These are phyloP conservation scores for Isotomurus palustris DNA, from an alignment of 2,888 invertebrate species.

Conservation along the genomic window DNA sequence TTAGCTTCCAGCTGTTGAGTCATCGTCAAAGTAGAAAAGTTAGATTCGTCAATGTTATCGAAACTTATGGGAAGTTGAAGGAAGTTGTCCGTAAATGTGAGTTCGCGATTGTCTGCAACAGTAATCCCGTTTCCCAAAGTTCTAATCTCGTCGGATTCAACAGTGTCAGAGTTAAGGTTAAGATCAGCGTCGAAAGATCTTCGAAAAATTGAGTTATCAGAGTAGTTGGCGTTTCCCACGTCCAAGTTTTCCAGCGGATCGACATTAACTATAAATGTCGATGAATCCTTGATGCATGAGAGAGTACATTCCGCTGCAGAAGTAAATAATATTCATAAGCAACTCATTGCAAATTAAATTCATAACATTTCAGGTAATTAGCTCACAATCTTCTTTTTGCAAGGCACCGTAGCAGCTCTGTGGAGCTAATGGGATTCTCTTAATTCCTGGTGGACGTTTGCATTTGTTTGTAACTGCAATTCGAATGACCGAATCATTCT, in stretches of 20 bases:
- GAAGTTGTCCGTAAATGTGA: not conserved
- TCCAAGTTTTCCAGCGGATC: not conserved
- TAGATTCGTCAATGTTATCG: not conserved
- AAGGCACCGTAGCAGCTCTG: constrained; percentile 18
- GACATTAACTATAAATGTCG: too few species aligned
- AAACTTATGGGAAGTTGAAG: not conserved
- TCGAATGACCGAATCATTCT: not conserved
- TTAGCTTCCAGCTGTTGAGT: constrained; percentile 5
- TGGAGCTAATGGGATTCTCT: constrained; percentile 1
- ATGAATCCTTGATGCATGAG: not conserved
- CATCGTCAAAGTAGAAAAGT: not conserved
- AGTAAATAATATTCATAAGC: not conserved
- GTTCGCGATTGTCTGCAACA: not conserved
- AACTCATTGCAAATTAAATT: not conserved
- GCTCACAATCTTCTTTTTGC: constrained; percentile 16
- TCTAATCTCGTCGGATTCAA: not conserved
- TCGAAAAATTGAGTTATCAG: not conserved
- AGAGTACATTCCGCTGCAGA: constrained; percentile 7
- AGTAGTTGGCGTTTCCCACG: not conserved
- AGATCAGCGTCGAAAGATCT: not conserved
- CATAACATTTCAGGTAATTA: not conserved
- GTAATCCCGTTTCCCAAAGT: not conserved
- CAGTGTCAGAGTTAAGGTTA: not conserved
- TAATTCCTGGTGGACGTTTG: not conserved
- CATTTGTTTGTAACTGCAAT: constrained; percentile 9